Base-by-base conservation (phyloP, 2,797 vertebrate species). In the Megaceryle alcyon region DNA sequence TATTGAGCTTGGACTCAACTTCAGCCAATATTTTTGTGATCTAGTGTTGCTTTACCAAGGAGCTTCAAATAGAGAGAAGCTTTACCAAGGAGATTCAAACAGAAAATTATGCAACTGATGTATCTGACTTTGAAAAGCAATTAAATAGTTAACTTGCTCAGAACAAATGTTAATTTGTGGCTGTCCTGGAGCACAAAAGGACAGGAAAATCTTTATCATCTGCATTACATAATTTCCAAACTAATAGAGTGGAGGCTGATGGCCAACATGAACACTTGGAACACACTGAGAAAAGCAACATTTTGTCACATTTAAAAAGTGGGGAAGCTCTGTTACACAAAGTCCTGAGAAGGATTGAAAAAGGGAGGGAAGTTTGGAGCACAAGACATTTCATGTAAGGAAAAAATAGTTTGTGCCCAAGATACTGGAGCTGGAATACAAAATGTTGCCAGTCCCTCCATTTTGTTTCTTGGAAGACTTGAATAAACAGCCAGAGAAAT, bases 1-100 rank as follows among this genome's bases (percentile, higher is more conserved):
- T 87, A 89, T 75, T 65, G 90, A 97, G 73, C n/a, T 82, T 31
- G 13, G 15, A 64, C 87, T 96, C 95, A 73, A 73, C 81, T 94
- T 90, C 88, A 90, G 78, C 60, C 81, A 91, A 76, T 2, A 6
- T 68, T 93, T 93, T 41, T 91, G 63, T 86, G 78, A 94, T 92
- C 82, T 66, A 85, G 25, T 11, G 6, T 65, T 82, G 26, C 49
- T 89, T 75, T 85, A 76, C 71, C 4, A 19, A 72, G 44, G 31
- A 93, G 28, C 23, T 90, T 90, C 75, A 84, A 69, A 93, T 35
- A 75, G 70, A 88, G 87, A 81, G n/a, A 17, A 80, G 33, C 37
- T 75, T 68, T 87, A 78, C 44, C 35, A 43, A 91, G 59, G 61
- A 92, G 37, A 86, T 56, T 79, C 37, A 66, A 69, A 88, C 19